phyloP scores from a whole-genome alignment of 2,113 vertebrate genomes.

The Solenodon paradoxus region DNA sequence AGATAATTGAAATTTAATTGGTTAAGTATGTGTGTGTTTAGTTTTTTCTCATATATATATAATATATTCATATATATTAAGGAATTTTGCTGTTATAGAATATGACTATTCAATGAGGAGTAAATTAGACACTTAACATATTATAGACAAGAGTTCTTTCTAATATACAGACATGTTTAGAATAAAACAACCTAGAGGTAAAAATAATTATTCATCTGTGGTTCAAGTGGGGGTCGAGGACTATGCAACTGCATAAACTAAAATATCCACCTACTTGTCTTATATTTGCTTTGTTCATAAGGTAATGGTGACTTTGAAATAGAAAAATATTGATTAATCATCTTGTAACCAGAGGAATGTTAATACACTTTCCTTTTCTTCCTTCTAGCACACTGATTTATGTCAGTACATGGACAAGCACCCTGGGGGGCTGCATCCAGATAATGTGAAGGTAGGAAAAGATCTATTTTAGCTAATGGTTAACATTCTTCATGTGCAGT shows the following conservation, averaged over 20 bases:
- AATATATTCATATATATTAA: neutral
- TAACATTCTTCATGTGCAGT: neutral
- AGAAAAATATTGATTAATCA: constrained; percentile 71
- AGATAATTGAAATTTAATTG: neutral
- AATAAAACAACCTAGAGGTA: constrained; percentile 29
- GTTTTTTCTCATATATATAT: neutral
- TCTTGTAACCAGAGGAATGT: constrained; percentile 69
- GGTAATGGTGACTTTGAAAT: constrained; percentile 56
- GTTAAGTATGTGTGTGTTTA: neutral
- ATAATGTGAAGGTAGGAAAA: constrained; percentile 95
- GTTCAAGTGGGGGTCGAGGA: neutral
- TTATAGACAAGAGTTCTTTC: neutral
- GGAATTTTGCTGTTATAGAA: neutral
- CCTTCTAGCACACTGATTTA: constrained; percentile 95
- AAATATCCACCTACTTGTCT: neutral
- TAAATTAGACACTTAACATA: neutral
- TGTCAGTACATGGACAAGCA: constrained; percentile 99
- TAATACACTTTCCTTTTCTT: constrained; percentile 77
- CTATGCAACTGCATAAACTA: neutral
- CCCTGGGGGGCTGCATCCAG: constrained; percentile 95
- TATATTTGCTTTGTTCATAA: constrained; percentile 64
- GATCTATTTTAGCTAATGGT: neutral
- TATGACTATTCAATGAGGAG: neutral
- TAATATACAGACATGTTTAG: constrained; percentile 35
- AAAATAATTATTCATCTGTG: constrained; percentile 6